Conservation (phyloP, 64 coral and sea anemone genomes). For the Acropora tenuis region DNA sequence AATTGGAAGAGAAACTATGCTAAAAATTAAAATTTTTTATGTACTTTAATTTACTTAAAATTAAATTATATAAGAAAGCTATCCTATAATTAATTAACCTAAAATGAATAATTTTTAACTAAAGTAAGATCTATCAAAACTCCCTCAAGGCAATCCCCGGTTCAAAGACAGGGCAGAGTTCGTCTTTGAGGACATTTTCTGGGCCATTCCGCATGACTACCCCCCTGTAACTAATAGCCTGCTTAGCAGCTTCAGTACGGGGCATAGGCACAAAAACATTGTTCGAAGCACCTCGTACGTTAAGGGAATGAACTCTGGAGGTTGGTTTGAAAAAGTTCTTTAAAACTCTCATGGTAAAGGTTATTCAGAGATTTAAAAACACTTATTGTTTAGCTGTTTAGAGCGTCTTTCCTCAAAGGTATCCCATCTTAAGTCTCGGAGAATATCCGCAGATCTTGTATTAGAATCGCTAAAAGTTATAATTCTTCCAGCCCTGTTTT, state of each 20-base stretch:
- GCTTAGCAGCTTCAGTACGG: background rate
- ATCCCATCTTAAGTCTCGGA: conserved; percentile 9
- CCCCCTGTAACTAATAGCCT: too few species aligned
- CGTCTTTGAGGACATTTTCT: too few species aligned
- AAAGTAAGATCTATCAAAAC: too few species aligned
- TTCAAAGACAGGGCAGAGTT: too few species aligned
- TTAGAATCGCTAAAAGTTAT: conserved; percentile 19
- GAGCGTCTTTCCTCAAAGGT: conserved; percentile 1
- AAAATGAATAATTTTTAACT: too few species aligned
- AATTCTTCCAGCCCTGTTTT: conserved; percentile 43
- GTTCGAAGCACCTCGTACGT: background rate
- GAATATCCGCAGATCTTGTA: conserved; percentile 29
- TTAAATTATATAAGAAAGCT: too few species aligned
- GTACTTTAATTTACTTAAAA: too few species aligned
- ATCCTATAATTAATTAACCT: too few species aligned
- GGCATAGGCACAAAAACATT: conserved; percentile 4
- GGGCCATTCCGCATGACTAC: too few species aligned
- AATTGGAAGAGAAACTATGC: too few species aligned
- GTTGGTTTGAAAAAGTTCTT: background rate
- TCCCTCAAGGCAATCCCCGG: too few species aligned
- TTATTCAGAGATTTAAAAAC: conserved; percentile 42
- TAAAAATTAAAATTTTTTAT: too few species aligned
- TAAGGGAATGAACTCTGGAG: background rate
- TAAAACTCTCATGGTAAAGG: background rate
- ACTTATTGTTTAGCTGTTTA: conserved; percentile 29